Base-by-base conservation (phyloP, 2,888 invertebrate species). In the Acanthosepion esculentum region DNA sequence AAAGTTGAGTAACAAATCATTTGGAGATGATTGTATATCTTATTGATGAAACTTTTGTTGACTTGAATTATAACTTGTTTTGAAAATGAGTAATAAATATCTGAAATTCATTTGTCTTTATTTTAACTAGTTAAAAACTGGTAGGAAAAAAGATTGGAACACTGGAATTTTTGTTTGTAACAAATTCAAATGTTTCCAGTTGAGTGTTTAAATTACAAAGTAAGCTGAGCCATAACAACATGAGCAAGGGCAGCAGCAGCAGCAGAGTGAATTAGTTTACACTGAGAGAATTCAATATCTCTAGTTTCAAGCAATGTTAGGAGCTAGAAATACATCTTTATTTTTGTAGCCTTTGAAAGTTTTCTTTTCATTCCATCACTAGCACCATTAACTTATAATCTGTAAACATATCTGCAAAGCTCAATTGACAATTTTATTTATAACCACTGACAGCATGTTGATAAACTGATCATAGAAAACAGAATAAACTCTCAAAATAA, bases 381-480 rank as follows among this genome's bases (percentile, higher is more conserved):
- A 15, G 15, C 23, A n/a, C 78, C 78, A 78, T 78, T 78, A 78
- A 78, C n/a, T 78, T 78, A 33, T 29, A 78, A 29, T 78, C n/a
- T 59, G 59, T 59, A 59, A 59, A 59, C 6, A 59, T 20, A 59
- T 20, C 20, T 78, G n/a, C 33, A 78, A n/a, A 78, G 78, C n/a
- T 78, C 78, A 78, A 78, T 78, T 78, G 78, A 12, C 78, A 78
- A n/a, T 78, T 78, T 78, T 78, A 78, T 78, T 78, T 78, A 78
- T 78, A 78, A 23, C 59, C 59, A 59, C 6, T 78, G 78, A 15
- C 12, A 78, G 10, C n/a, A n/a, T 33, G 59, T 59, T 59, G 23
- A 78, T 78, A 33, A 33, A 78, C 78, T 78, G n/a, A 78, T 78
- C n/a, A n/a, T n/a, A 33, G 78, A n/a, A 33, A 78, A 33, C 15